These are phyloP conservation scores for Heliothis virescens DNA, from an alignment of 1,140 invertebrate genomes.

Conservation along the genomic window DNA sequence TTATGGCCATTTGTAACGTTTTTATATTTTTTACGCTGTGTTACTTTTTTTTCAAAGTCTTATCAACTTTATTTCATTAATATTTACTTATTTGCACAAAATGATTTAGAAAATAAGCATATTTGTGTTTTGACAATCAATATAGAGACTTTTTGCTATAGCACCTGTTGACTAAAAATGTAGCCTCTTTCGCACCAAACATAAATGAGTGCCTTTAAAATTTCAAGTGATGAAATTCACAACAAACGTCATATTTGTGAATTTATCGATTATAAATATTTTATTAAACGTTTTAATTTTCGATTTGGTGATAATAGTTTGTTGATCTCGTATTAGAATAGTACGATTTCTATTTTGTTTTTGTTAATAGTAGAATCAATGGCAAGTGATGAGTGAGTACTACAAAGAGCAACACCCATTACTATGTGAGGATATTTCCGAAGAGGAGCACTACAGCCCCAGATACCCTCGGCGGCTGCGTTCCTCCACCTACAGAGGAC, in stretches of 20 bases:
- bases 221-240: slow-evolving; percentile 1
- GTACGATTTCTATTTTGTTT: slow-evolving; percentile 44
- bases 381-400: slow-evolving; percentile 74
- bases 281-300: slow-evolving; percentile 8
- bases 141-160: no score
- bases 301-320: neutral
- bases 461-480: slow-evolving; percentile 56
- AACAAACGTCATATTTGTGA: slow-evolving; percentile 23
- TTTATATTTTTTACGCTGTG: no score
- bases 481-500: slow-evolving; percentile 52
- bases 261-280: slow-evolving; percentile 24
- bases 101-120: no score
- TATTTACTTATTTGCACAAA: no score
- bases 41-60: no score
- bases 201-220: slow-evolving; percentile 3
- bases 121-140: no score
- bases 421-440: slow-evolving; percentile 69
- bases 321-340: slow-evolving; percentile 12
- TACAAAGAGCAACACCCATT: slow-evolving; percentile 71
- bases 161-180: neutral
- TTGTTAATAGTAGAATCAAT: slow-evolving; percentile 60
- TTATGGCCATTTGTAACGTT: no score
- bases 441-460: slow-evolving; percentile 66
- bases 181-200: neutral
- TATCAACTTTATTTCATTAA: no score